These are phyloP conservation scores for Cotesia congregata DNA, from an alignment of 2,888 invertebrate species.

Conservation along the genomic window DNA sequence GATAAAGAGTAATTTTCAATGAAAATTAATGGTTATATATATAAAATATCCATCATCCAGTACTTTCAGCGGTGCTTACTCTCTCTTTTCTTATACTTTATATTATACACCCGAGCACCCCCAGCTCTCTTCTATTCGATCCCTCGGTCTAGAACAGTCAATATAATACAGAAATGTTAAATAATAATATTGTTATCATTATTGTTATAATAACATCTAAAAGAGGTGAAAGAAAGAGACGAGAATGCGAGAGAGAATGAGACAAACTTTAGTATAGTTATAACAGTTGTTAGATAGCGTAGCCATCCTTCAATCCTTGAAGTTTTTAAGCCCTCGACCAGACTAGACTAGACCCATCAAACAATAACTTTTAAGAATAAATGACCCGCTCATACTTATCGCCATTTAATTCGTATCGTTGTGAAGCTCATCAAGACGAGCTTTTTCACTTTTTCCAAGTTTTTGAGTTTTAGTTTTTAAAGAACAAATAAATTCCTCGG, in stretches of 20 bases:
- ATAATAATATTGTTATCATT: slow-evolving; percentile 15
- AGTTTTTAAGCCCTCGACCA: slow-evolving; percentile 23
- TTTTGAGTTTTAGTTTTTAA: neutral
- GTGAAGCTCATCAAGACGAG: slow-evolving; percentile 36
- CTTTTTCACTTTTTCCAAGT: slow-evolving; percentile 20
- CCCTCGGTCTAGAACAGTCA: neutral
- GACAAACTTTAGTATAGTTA: slow-evolving; percentile 12
- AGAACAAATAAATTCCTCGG: neutral
- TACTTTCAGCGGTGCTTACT: slow-evolving; percentile 47
- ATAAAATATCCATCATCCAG: neutral
- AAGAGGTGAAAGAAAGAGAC: neutral
- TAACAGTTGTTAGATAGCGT: neutral
- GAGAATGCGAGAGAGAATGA: slow-evolving; percentile 27
- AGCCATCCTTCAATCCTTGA: slow-evolving; percentile 22
- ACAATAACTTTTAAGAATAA: slow-evolving; percentile 44
- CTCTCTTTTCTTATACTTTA: neutral
- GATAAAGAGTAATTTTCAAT: slow-evolving; percentile 68
- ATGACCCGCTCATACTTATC: slow-evolving; percentile 53
- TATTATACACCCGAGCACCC: neutral
- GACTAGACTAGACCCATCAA: slow-evolving; percentile 7
- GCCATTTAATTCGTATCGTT: slow-evolving; percentile 55
- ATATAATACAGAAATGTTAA: slow-evolving; percentile 32
- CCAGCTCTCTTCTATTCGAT: slow-evolving; percentile 4
- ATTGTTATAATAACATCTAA: neutral
- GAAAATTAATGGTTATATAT: slow-evolving; percentile 58